Evolutionary conservation across 2,113 vertebrate species (phyloP).

Genomic region (Mobula birostris): DNA sequence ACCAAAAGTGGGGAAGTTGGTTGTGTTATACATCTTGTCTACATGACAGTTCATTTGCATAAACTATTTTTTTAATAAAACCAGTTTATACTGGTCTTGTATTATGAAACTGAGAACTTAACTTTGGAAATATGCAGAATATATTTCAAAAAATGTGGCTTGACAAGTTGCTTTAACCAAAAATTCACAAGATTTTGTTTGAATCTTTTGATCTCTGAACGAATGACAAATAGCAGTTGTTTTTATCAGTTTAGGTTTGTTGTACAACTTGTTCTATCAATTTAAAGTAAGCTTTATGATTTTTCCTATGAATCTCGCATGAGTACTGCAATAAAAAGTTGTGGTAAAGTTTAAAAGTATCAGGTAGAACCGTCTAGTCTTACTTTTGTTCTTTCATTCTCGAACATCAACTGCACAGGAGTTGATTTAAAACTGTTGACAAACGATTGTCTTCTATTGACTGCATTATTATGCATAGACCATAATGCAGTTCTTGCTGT

Average conservation of each 20-base stretch:
- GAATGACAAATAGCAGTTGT: not conserved
- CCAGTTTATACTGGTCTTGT: not conserved
- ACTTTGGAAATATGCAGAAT: constrained; percentile 25
- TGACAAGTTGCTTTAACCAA: not conserved
- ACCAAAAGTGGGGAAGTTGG: not conserved
- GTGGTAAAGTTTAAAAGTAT: not conserved
- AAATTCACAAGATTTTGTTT: not conserved
- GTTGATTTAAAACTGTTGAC: not conserved
- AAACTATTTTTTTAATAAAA: not conserved
- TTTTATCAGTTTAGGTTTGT: not conserved
- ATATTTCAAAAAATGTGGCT: constrained; percentile 2
- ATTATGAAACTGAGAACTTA: not conserved
- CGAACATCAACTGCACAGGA: too few species aligned
- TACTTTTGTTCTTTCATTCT: not conserved
- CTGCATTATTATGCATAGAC: not conserved
- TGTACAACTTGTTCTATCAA: too few species aligned
- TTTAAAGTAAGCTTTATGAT: too few species aligned
- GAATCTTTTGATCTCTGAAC: not conserved
- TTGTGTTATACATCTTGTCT: not conserved
- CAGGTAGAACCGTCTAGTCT: not conserved
- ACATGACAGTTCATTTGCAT: not conserved
- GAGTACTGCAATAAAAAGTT: not conserved
- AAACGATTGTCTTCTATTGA: not conserved
- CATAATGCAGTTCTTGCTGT: not conserved
- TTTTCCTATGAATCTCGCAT: not conserved